Evolutionary conservation across 2,113 vertebrate genomes (phyloP).

Genomic region (Candoia aspera): DNA sequence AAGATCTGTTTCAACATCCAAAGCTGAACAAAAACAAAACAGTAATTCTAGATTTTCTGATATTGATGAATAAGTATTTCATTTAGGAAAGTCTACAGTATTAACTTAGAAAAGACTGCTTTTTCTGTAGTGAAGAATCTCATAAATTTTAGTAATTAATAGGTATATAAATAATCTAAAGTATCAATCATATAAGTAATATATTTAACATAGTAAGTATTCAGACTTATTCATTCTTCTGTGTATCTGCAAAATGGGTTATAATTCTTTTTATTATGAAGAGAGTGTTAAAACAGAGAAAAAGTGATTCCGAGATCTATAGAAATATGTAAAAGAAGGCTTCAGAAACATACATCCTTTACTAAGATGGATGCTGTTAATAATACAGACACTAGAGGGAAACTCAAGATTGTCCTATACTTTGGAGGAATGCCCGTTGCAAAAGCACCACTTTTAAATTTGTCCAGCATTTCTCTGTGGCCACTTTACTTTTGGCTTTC

Average conservation of each 20-base stretch:
- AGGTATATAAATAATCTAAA: background rate
- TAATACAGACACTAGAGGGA: background rate
- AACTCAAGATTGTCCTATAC: conserved; percentile 5
- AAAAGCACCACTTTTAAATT: conserved; percentile 19
- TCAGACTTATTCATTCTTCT: background rate
- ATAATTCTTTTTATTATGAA: background rate
- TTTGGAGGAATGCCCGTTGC: conserved; percentile 23
- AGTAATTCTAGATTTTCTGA: background rate
- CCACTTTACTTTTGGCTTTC: conserved; percentile 6
- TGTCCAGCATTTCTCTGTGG: background rate
- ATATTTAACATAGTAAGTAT: background rate
- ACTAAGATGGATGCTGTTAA: background rate
- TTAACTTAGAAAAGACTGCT: background rate
- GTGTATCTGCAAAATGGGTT: background rate
- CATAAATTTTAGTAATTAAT: background rate
- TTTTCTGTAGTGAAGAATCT: background rate
- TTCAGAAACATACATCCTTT: background rate
- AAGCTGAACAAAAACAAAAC: background rate
- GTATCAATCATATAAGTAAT: background rate
- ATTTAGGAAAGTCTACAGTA: background rate
- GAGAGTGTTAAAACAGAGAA: background rate
- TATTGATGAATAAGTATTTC: background rate
- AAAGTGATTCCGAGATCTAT: background rate
- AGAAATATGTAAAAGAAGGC: background rate
- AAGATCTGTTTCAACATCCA: background rate